phyloP scores from a whole-genome alignment of 2,888 invertebrate genomes.

The Lingula anatina region DNA sequence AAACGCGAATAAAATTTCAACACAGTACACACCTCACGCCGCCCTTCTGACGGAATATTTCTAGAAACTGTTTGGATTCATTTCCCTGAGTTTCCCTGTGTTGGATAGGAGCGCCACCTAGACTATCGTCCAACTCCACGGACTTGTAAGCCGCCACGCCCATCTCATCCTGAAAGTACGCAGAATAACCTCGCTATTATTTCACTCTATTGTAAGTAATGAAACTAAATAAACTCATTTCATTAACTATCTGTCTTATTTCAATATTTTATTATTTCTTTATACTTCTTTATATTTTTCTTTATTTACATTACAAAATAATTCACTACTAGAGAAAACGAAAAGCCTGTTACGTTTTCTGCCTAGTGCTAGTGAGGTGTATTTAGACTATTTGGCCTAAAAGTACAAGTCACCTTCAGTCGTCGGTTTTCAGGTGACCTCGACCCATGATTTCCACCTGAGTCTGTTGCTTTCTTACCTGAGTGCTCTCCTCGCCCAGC shows the following conservation, averaged over 20 bases:
- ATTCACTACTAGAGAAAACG: no score
- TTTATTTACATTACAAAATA: no score
- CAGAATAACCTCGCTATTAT: not conserved
- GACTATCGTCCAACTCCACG: slow-evolving; percentile 77
- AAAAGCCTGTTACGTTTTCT: no score
- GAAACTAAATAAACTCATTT: no score
- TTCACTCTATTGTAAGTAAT: no score
- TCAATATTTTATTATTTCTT: no score
- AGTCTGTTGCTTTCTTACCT: slow-evolving; percentile 19
- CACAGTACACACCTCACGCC: slow-evolving; percentile 3
- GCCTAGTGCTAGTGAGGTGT: no score
- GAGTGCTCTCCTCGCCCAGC: slow-evolving; percentile 70
- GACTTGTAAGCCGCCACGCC: slow-evolving; percentile 82
- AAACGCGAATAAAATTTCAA: not conserved
- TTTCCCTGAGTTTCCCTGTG: slow-evolving; percentile 78
- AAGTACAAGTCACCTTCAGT: no score
- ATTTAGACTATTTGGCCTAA: no score
- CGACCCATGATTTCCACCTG: not conserved
- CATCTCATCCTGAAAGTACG: slow-evolving; percentile 63
- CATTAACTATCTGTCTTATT: no score
- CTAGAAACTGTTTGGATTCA: slow-evolving; percentile 77
- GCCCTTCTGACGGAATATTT: slow-evolving; percentile 71
- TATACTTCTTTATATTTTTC: no score
- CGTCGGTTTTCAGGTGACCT: no score
- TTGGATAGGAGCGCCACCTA: slow-evolving; percentile 71